These are phyloP conservation scores for Isoperla grammatica DNA, from an alignment of 2,888 invertebrate genomes.

Conservation along the genomic window DNA sequence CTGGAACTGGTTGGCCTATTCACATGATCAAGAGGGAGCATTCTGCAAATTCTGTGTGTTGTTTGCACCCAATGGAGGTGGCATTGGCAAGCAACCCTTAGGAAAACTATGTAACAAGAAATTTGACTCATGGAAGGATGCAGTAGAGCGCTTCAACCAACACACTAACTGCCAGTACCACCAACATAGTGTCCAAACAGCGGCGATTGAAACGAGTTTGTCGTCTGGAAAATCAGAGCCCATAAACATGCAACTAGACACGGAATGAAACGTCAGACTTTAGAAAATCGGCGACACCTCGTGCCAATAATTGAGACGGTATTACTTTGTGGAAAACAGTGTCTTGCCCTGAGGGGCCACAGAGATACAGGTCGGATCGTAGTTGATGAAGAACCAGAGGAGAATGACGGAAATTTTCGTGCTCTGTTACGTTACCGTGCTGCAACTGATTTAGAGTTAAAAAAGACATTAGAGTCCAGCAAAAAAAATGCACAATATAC, in stretches of 20 bases:
- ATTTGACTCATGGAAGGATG: constrained; percentile 8
- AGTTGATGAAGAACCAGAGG: constrained; percentile 6
- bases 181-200: constrained; percentile 9
- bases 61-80: not conserved
- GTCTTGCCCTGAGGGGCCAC: constrained; percentile 15
- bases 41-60: constrained; percentile 11
- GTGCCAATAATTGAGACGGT: constrained; percentile 6
- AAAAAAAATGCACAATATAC: not conserved
- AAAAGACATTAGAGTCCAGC: not conserved
- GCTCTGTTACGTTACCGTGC: constrained; percentile 11
- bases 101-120: not conserved
- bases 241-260: not conserved
- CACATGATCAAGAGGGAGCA: not conserved
- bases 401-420: constrained; percentile 9
- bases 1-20: constrained; percentile 6
- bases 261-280: not conserved
- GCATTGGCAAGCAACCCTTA: not conserved
- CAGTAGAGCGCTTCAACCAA: not conserved
- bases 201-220: not conserved
- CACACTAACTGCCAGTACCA: constrained; percentile 8
- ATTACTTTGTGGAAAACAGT: constrained; percentile 3
- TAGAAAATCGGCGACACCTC: not conserved
- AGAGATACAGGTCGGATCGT: constrained; percentile 5
- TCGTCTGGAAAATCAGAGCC: constrained; percentile 1
- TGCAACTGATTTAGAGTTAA: not conserved